Evolutionary conservation across 1,140 invertebrate genomes (phyloP).

Genomic region (Eciton burchellii): DNA sequence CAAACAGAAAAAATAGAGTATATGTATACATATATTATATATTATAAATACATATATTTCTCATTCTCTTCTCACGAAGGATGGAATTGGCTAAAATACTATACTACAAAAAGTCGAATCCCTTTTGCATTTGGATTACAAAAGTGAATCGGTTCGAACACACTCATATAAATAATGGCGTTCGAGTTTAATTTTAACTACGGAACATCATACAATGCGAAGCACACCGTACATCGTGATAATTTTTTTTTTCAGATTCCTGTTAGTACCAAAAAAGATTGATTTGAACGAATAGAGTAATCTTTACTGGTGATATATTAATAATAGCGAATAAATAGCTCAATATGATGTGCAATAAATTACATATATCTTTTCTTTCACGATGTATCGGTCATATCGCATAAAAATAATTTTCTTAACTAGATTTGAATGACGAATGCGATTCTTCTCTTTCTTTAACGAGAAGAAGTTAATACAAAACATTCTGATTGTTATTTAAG

Average conservation of each 20-base stretch:
- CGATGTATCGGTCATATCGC: background rate
- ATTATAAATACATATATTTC: constrained; percentile 5
- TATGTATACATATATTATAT: background rate
- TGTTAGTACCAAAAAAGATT: background rate
- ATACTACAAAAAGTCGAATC: constrained; percentile 21
- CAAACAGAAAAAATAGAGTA: background rate
- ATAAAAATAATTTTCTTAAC: constrained; percentile 41
- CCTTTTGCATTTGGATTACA: constrained; percentile 6
- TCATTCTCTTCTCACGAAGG: background rate
- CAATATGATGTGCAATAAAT: background rate
- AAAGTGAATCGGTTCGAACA: constrained; percentile 24
- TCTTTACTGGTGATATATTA: background rate
- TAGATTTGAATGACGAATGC: constrained; percentile 61
- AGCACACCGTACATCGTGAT: constrained; percentile 9
- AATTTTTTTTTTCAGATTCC: background rate
- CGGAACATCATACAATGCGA: background rate
- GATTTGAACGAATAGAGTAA: background rate
- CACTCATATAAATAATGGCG: background rate
- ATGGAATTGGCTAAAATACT: constrained; percentile 25
- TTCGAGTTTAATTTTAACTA: background rate
- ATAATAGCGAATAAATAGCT: constrained; percentile 25
- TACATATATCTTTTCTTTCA: background rate
- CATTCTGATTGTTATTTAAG: constrained; percentile 29
- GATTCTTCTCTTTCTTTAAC: constrained; percentile 21
- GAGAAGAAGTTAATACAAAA: constrained; percentile 31